Base-by-base conservation (phyloP, 2,113 vertebrate species). In the Callospermophilus lateralis region DNA sequence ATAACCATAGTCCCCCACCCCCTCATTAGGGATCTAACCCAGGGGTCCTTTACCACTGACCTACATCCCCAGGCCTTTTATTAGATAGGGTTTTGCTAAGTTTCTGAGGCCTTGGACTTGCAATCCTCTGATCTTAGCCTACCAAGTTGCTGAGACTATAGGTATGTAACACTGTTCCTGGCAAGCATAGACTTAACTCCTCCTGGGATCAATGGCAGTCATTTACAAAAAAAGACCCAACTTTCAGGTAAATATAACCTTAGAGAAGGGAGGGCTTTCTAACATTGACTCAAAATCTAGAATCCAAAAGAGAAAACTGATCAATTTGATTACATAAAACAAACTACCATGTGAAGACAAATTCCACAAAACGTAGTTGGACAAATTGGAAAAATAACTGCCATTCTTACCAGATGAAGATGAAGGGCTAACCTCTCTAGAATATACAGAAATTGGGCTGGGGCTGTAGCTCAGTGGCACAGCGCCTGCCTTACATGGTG, bases 201-300 rank as follows among this genome's bases (percentile, higher is more conserved):
- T 61, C 42, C 8, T 45, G 3, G 55, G n/a, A 81, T 73, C 39
- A 77, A 13, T 30, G n/a, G n/a, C 45, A 70, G 81, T 53, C 51
- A 72, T 8, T 84, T 6, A 89, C 39, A 42, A 92, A 92, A 90
- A n/a, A 53, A 17, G 53, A 45, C 19, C 16, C 34, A 84, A 70
- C 58, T 84, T 93, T 89, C n/a, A 91, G 28, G 63, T 61, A 42
- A 68, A 80, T 48, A 48, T 45, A 42, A 89, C 13, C 6, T 63
- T 83, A 12, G 67, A 89, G 42, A 17, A 91, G 37, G 37, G 10
- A 90, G 26, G 48, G 19, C 2, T 85, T 89, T 76, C 61, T 68
- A 90, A 70, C n/a, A 45, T 37, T 39, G 45, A 89, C 78, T 95
- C 42, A 92, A 92, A 94, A 58, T 51, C 65, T 84, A 67, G 58